Evolutionary conservation across 2,888 invertebrate genomes (phyloP).

Genomic region (Eristalis arbustorum): DNA sequence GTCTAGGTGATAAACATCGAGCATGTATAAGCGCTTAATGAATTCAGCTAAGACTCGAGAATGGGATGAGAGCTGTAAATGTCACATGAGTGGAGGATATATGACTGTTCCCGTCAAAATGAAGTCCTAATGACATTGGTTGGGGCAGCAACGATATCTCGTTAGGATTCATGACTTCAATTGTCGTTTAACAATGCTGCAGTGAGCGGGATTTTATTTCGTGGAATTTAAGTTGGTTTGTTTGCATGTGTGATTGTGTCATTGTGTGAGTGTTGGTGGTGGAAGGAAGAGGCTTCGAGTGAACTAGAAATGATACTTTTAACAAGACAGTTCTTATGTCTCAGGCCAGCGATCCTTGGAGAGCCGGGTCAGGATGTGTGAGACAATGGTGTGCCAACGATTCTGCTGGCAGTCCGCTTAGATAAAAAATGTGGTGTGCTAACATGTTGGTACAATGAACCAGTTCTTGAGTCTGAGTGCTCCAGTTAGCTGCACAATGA

Average conservation of each 20-base stretch:
- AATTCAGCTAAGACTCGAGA: constrained; percentile 26
- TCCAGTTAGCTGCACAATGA: too few species aligned
- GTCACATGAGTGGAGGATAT: background rate
- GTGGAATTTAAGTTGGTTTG: background rate
- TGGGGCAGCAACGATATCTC: background rate
- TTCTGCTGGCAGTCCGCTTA: too few species aligned
- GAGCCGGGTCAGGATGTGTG: too few species aligned
- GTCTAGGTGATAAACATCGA: constrained; percentile 48
- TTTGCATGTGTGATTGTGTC: background rate
- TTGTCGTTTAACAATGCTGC: background rate
- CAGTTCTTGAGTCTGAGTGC: too few species aligned
- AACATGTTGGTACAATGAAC: too few species aligned
- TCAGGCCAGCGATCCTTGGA: too few species aligned
- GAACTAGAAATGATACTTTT: too few species aligned
- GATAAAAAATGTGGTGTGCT: too few species aligned
- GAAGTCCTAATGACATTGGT: constrained; percentile 1
- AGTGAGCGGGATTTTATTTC: background rate
- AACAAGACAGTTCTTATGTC: too few species aligned
- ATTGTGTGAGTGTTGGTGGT: background rate
- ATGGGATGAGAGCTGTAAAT: constrained; percentile 6
- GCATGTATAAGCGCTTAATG: constrained; percentile 26
- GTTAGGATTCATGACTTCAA: background rate
- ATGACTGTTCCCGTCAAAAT: background rate
- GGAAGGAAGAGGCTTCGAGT: background rate
- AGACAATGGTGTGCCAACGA: too few species aligned